These are phyloP conservation scores for Psilopsiagon aymara DNA, from an alignment of 2,113 vertebrate genomes.

Conservation along the genomic window DNA sequence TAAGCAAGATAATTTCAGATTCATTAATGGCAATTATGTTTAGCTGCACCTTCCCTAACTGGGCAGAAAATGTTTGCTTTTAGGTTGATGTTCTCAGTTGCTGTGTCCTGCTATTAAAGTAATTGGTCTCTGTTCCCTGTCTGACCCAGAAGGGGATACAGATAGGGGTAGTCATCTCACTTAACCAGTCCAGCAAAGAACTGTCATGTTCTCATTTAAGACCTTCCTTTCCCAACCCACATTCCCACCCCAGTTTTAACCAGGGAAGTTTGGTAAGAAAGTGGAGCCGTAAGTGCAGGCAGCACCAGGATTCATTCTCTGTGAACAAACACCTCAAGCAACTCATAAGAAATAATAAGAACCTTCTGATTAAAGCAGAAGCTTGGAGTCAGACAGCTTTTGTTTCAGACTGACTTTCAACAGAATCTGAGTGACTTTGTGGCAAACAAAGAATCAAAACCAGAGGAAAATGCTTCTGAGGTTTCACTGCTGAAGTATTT, in stretches of 20 bases:
- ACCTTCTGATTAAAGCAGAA: not conserved
- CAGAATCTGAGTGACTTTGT: not conserved
- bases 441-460: not conserved
- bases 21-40: not conserved
- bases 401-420: not conserved
- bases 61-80: constrained; percentile 9
- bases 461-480: not conserved
- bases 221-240: not conserved
- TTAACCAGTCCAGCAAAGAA: constrained; percentile 26
- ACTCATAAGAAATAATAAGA: not conserved
- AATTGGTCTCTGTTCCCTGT: not conserved
- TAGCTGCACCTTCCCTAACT: not conserved
- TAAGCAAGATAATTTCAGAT: not conserved
- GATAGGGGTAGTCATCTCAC: not conserved
- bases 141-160: not conserved
- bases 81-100: not conserved
- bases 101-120: constrained; percentile 1
- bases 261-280: not conserved
- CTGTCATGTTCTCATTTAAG: not conserved
- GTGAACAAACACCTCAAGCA: not conserved
- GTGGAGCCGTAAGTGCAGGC: not conserved
- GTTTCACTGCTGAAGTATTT: not conserved
- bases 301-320: not conserved
- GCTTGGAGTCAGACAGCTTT: not conserved
- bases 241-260: constrained; percentile 1